phyloP scores from a whole-genome alignment of 2,888 invertebrate genomes.

The Timema cristinae region DNA sequence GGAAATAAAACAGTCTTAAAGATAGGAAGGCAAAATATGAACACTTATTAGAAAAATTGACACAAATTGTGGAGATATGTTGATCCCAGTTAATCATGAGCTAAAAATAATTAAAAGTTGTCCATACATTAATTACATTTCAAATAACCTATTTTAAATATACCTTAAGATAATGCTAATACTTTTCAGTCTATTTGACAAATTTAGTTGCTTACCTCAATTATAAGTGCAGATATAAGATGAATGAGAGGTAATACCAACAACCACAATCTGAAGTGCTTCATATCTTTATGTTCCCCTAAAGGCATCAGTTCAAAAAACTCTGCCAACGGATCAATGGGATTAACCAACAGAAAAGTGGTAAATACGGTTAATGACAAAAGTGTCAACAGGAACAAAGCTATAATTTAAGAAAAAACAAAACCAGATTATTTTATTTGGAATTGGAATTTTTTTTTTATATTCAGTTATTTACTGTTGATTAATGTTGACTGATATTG shows the following conservation, averaged over 20 bases:
- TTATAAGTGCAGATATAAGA: slow-evolving; percentile 53
- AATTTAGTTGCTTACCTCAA: slow-evolving; percentile 53
- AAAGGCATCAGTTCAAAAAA: slow-evolving; percentile 54
- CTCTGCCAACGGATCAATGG: slow-evolving; percentile 50
- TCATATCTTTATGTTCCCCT: slow-evolving; percentile 32
- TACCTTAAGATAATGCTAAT: neutral
- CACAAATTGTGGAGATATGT: too few relatives aligned
- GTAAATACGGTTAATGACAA: slow-evolving; percentile 54
- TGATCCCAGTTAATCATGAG: too few relatives aligned
- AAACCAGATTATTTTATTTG: neutral
- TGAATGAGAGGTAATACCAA: slow-evolving; percentile 57
- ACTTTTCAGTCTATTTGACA: neutral
- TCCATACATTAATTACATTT: neutral
- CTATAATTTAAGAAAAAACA: slow-evolving; percentile 43
- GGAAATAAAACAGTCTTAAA: too few relatives aligned
- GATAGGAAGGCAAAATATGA: too few relatives aligned
- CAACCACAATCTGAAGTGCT: slow-evolving; percentile 54
- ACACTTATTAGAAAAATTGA: too few relatives aligned
- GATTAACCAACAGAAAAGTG: slow-evolving; percentile 54
- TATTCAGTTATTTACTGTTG: neutral
- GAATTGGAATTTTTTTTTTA: neutral
- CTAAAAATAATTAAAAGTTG: too few relatives aligned
- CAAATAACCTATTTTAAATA: slow-evolving; percentile 9
- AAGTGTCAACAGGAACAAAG: slow-evolving; percentile 56
- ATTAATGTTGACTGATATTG: neutral